Percentiles rank a stretch among this genome's conserved stretches.
These are phyloP conservation scores for Crenichthys baileyi DNA, from an alignment of 2,797 vertebrate species.

Conservation along the genomic window DNA sequence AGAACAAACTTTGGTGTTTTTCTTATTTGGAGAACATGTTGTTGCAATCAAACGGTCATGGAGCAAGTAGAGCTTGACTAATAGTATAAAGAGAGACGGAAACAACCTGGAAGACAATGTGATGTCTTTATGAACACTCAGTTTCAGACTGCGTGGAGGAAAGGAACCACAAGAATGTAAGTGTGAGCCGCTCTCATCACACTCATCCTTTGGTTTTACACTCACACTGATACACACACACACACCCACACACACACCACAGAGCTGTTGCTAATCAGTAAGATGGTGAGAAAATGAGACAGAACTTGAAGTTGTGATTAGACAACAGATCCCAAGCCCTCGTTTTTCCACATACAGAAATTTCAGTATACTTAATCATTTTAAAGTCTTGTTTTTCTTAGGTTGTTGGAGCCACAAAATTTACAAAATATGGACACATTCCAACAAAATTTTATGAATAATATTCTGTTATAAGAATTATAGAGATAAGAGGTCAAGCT, in stretches of 20 bases:
- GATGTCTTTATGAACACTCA: constrained; percentile 46
- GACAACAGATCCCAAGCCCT: constrained; percentile 1
- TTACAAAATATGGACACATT: neutral
- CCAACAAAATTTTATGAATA: neutral
- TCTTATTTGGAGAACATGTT: constrained; percentile 69
- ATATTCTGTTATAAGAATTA: neutral
- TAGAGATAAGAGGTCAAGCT: neutral
- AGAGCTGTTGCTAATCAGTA: constrained; percentile 42
- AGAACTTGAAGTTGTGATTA: rapidly evolving
- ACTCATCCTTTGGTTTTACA: constrained; percentile 34
- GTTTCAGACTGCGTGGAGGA: constrained; percentile 34
- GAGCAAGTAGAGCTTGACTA: constrained; percentile 75
- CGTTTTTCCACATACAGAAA: neutral
- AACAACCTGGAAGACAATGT: constrained; percentile 64
- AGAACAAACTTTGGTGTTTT: constrained; percentile 59
- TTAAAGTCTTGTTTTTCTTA: neutral
- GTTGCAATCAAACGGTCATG: constrained; percentile 79
- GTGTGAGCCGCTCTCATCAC: constrained; percentile 42
- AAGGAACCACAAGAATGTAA: constrained; percentile 65
- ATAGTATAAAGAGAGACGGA: constrained; percentile 74
- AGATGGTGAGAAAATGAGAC: constrained; percentile 15
- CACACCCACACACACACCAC: constrained; percentile 10
- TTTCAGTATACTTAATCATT: neutral
- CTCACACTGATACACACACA: constrained; percentile 14
- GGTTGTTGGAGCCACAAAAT: neutral